Conservation (phyloP, 2,113 vertebrate genomes). For the Platycercus adscitus region DNA sequence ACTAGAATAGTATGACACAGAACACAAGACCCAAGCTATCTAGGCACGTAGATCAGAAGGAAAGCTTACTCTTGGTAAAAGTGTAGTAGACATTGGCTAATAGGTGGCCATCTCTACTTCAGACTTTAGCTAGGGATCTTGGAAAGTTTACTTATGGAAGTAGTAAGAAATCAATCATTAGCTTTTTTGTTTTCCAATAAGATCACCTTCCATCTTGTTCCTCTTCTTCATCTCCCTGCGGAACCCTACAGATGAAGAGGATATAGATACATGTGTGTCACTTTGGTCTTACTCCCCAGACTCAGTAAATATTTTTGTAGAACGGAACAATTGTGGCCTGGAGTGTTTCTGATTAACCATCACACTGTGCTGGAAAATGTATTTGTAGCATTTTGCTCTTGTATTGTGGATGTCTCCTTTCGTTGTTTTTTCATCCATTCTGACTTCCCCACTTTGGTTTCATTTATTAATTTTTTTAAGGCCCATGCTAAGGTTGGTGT, state of each 20-base stretch:
- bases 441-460: background rate
- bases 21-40: background rate
- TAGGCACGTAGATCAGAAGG: background rate
- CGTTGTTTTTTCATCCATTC: background rate
- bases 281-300: background rate
- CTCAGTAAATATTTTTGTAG: slow-evolving; percentile 31
- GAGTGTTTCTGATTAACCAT: slow-evolving; percentile 51
- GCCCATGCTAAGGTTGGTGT: background rate
- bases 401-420: background rate
- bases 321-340: slow-evolving; percentile 35
- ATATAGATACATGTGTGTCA: background rate
- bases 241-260: background rate
- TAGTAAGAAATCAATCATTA: background rate
- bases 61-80: background rate
- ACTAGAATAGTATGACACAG: background rate
- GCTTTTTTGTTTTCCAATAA: background rate
- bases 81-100: background rate
- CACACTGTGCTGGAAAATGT: background rate
- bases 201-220: background rate
- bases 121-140: background rate
- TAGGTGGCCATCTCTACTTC: background rate
- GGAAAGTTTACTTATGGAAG: background rate
- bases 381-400: background rate
- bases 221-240: background rate
- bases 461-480: background rate